Evolutionary conservation across 2,113 vertebrate genomes (phyloP).

Genomic region (Spheniscus mendiculus): DNA sequence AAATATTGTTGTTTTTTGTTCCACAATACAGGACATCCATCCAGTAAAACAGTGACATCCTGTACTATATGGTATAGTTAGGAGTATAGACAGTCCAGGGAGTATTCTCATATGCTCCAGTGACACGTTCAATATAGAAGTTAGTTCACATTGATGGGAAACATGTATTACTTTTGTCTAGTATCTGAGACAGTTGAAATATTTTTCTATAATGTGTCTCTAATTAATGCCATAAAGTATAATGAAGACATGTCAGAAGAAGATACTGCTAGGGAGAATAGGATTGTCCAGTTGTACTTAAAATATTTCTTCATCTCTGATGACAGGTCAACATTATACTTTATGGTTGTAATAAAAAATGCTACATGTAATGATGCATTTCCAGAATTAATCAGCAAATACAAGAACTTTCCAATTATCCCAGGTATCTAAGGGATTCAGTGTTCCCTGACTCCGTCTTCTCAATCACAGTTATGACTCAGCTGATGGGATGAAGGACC

Average conservation of each 20-base stretch:
- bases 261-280: background rate
- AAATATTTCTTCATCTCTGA: constrained; percentile 9
- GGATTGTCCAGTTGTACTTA: background rate
- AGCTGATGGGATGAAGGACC: background rate
- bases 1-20: background rate
- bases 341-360: constrained; percentile 38
- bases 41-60: background rate
- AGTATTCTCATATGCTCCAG: background rate
- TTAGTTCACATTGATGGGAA: background rate
- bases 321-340: background rate
- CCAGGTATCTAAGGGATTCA: background rate
- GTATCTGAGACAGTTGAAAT: background rate
- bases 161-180: background rate
- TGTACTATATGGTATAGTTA: background rate
- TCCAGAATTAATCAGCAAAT: constrained; percentile 10
- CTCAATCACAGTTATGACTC: background rate
- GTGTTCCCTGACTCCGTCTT: background rate
- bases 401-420: background rate
- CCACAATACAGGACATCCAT: background rate
- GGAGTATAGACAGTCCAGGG: background rate
- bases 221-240: constrained; percentile 56
- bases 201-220: background rate
- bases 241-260: background rate
- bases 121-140: background rate
- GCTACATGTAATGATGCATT: background rate